These are phyloP conservation scores for Agapostemon virescens DNA, from an alignment of 2,888 invertebrate genomes.

Conservation along the genomic window DNA sequence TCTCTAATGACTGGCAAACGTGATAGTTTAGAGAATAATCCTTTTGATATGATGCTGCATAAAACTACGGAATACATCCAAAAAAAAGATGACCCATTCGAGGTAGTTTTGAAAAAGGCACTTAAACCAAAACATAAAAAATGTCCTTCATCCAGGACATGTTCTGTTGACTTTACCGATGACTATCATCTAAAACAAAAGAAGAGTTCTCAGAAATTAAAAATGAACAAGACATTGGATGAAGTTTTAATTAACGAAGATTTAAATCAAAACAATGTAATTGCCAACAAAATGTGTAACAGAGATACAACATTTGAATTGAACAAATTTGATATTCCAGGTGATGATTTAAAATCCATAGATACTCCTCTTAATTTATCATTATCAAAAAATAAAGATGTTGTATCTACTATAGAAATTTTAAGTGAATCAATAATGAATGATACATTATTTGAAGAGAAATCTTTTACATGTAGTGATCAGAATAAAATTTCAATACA, in stretches of 20 bases:
- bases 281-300: neutral
- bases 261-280: neutral
- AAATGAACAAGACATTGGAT: constrained; percentile 70
- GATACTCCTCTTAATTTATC: neutral
- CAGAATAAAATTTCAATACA: constrained; percentile 39
- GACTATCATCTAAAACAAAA: constrained; percentile 56
- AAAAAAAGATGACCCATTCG: constrained; percentile 77
- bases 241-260: constrained; percentile 54
- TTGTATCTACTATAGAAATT: constrained; percentile 18
- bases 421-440: constrained; percentile 75
- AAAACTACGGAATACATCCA: constrained; percentile 73
- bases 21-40: constrained; percentile 74
- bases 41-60: constrained; percentile 73
- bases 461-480: constrained; percentile 30
- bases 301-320: constrained; percentile 43
- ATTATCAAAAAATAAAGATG: neutral
- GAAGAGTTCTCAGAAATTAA: constrained; percentile 61
- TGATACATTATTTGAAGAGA: constrained; percentile 65
- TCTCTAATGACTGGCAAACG: constrained; percentile 53
- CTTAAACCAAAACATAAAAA: constrained; percentile 45
- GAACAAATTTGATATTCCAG: constrained; percentile 46
- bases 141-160: constrained; percentile 4
- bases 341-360: constrained; percentile 22
- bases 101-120: constrained; percentile 71
- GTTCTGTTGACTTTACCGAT: constrained; percentile 56